Evolutionary conservation across 1,140 invertebrate genomes (phyloP).

Genomic region (Bombus sibiricus): DNA sequence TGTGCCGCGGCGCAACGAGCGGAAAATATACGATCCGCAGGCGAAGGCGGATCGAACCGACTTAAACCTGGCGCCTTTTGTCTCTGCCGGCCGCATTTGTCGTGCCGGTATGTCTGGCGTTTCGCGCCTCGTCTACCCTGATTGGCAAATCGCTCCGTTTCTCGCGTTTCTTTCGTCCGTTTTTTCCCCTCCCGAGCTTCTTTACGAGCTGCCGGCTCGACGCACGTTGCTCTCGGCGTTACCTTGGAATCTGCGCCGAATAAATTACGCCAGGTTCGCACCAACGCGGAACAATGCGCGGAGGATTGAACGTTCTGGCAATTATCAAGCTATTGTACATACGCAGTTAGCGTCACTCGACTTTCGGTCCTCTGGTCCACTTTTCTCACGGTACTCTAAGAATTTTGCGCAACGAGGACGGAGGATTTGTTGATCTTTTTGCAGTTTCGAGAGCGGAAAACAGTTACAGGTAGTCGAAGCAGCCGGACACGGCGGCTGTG

Average conservation of each 20-base stretch:
- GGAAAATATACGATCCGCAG: slow-evolving; percentile 19
- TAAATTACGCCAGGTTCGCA: slow-evolving; percentile 12
- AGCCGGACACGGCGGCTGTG: too few species aligned
- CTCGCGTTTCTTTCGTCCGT: slow-evolving; percentile 19
- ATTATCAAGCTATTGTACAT: neutral
- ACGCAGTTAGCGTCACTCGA: neutral
- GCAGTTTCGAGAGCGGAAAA: too few species aligned
- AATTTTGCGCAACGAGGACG: neutral
- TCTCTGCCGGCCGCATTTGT: slow-evolving; percentile 3
- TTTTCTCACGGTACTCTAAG: neutral
- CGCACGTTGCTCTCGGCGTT: neutral
- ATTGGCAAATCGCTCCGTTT: slow-evolving; percentile 33
- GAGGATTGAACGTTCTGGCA: neutral
- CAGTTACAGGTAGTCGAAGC: too few species aligned
- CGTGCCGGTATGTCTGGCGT: slow-evolving; percentile 12
- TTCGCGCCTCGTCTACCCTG: slow-evolving; percentile 31
- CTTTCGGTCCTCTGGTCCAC: neutral
- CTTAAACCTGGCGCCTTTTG: slow-evolving; percentile 19
- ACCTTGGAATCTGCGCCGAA: slow-evolving; percentile 10
- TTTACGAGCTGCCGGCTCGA: neutral
- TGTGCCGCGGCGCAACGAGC: slow-evolving; percentile 21
- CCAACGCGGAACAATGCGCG: slow-evolving; percentile 4
- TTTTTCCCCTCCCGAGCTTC: neutral
- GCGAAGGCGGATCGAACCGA: neutral
- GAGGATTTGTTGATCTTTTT: too few species aligned